Percentiles rank a stretch among this genome's conserved stretches.
These are phyloP conservation scores for Trogon melanurus DNA, from an alignment of 2,113 vertebrate species.

Conservation along the genomic window DNA sequence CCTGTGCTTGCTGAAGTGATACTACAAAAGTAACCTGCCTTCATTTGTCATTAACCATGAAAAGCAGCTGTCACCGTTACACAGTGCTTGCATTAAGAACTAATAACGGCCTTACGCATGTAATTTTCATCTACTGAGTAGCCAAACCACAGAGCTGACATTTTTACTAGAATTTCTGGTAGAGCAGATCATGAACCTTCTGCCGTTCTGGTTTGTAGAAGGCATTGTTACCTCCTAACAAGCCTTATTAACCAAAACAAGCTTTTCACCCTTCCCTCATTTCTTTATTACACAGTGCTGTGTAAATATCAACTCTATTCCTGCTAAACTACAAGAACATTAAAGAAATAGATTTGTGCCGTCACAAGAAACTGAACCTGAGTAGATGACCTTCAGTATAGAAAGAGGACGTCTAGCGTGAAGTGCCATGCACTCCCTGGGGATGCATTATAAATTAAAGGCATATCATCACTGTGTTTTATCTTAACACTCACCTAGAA, in stretches of 20 bases:
- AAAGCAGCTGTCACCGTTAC: not conserved
- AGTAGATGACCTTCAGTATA: not conserved
- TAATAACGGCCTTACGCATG: not conserved
- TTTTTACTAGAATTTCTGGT: not conserved
- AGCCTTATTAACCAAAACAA: not conserved
- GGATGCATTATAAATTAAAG: not conserved
- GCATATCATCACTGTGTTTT: not conserved
- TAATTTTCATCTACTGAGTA: not conserved
- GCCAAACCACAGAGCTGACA: not conserved
- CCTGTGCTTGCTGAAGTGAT: not conserved
- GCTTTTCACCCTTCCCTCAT: not conserved
- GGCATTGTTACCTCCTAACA: not conserved
- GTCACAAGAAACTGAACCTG: not conserved
- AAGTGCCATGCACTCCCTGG: not conserved
- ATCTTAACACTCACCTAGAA: conserved; percentile 83
- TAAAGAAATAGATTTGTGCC: not conserved
- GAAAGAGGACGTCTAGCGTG: not conserved
- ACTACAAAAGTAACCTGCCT: not conserved
- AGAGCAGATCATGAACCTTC: not conserved
- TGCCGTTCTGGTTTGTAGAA: not conserved
- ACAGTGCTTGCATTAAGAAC: not conserved
- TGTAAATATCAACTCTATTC: not conserved
- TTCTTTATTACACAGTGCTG: not conserved
- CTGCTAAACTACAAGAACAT: not conserved
- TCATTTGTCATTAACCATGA: not conserved